Conservation (phyloP, 2,113 vertebrate species). For the Pollimyrus isidori region DNA sequence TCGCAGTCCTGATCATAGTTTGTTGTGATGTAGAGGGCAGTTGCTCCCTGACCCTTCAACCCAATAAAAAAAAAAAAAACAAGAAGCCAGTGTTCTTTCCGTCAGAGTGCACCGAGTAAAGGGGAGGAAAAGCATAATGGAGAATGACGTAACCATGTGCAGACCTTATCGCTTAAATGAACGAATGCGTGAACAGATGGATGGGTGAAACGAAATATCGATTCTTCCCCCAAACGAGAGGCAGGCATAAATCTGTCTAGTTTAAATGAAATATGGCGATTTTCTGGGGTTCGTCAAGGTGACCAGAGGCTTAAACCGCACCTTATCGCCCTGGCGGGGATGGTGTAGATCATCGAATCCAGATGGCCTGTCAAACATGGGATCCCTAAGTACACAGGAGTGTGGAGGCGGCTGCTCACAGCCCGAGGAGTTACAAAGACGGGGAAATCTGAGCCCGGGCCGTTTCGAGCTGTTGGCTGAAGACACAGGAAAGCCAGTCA, state of each 20-base stretch:
- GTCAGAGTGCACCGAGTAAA: neutral
- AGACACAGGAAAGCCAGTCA: neutral
- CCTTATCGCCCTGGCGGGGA: conserved; percentile 35
- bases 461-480: neutral
- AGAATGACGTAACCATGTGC: neutral
- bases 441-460: too few relatives aligned
- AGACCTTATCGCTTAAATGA: neutral
- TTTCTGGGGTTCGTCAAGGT: conserved; percentile 28
- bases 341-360: conserved; percentile 33
- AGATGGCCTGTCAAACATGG: conserved; percentile 38
- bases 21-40: neutral
- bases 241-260: conserved; percentile 33
- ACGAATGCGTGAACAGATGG: conserved; percentile 27
- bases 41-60: neutral
- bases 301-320: conserved; percentile 19
- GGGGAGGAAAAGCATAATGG: neutral
- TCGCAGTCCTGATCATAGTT: neutral
- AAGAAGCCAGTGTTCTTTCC: neutral
- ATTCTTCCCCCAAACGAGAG: conserved; percentile 24
- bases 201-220: conserved; percentile 29
- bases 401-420: neutral
- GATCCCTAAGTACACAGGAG: neutral
- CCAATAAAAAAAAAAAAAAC: neutral
- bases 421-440: neutral
- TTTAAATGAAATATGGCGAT: conserved; percentile 34